Conservation (phyloP, 2,797 vertebrate species). For the Falco peregrinus region DNA sequence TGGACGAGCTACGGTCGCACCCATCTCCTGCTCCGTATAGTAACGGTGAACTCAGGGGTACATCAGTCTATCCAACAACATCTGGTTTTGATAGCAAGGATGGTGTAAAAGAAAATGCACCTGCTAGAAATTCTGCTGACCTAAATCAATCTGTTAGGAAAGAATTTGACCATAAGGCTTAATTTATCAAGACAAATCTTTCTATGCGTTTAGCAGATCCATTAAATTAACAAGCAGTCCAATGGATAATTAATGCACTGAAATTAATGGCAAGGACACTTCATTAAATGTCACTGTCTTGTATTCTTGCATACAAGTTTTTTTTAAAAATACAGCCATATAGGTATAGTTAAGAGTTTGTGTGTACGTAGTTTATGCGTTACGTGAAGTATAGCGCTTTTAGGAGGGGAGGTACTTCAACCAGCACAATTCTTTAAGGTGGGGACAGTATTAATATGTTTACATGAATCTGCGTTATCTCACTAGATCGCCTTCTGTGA, state of each 20-base stretch:
- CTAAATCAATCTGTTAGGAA: not conserved
- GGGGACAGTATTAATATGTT: not conserved
- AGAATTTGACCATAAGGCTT: not conserved
- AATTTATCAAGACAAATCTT: not conserved
- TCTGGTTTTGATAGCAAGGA: not conserved
- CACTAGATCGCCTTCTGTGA: not conserved
- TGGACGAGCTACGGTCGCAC: not conserved
- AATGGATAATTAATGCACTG: not conserved
- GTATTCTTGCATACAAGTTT: not conserved
- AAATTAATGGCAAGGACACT: not conserved
- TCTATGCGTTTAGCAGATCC: not conserved
- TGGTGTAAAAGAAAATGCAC: not conserved
- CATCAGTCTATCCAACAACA: rapidly evolving
- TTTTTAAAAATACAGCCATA: not conserved
- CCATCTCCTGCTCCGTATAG: not conserved
- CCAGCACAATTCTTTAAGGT: not conserved
- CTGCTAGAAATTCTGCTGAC: not conserved
- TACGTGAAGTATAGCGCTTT: not conserved
- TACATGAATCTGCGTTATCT: not conserved
- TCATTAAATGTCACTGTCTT: not conserved
- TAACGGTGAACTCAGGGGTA: not conserved
- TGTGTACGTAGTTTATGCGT: not conserved
- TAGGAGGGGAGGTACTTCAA: not conserved
- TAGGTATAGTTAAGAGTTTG: not conserved
- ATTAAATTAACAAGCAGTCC: not conserved